These are phyloP conservation scores for Anseranas semipalmata DNA, from an alignment of 2,113 vertebrate genomes.

Conservation along the genomic window DNA sequence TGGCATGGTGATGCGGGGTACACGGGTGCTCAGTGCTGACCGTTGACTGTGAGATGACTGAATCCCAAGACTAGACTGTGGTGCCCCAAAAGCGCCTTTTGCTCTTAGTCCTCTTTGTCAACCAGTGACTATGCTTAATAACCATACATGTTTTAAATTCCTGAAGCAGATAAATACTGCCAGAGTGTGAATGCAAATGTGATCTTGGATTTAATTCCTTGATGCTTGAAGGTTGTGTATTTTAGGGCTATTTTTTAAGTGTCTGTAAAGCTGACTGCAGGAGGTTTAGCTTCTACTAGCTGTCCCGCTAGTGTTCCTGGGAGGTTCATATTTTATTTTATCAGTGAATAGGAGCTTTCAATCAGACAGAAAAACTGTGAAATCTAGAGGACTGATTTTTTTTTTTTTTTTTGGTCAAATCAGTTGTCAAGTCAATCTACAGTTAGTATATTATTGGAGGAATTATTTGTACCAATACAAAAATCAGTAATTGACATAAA, in stretches of 20 bases:
- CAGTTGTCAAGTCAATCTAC: background rate
- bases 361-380: background rate
- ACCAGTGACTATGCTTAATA: background rate
- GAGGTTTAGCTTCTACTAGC: background rate
- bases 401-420: background rate
- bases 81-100: background rate
- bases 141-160: background rate
- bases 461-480: background rate
- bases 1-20: background rate
- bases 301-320: background rate
- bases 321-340: background rate
- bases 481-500: background rate
- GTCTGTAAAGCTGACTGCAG: background rate
- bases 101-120: background rate
- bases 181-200: background rate
- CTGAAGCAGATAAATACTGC: background rate
- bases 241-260: background rate
- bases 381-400: background rate
- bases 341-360: background rate
- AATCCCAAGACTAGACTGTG: background rate
- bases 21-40: background rate
- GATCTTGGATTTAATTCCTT: background rate
- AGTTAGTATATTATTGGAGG: background rate
- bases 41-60: fast-evolving
- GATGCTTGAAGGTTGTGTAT: background rate